Conservation (phyloP, 2,113 vertebrate species). For the Oenanthe oenanthe region DNA sequence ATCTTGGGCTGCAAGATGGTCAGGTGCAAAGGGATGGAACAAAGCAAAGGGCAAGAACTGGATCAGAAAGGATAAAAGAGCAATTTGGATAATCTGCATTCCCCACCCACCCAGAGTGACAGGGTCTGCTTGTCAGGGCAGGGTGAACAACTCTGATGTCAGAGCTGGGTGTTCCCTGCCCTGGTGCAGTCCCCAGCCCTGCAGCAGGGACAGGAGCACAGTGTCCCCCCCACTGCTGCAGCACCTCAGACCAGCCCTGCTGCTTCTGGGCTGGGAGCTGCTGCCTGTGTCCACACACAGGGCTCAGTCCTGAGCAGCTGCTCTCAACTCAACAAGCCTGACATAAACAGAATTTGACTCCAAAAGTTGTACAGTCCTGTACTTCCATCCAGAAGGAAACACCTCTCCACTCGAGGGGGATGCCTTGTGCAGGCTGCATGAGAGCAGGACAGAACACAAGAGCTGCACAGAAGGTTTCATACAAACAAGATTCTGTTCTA, state of each 20-base stretch:
- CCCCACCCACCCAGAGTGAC: not conserved
- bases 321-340: not conserved
- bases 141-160: not conserved
- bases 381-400: not conserved
- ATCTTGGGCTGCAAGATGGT: not conserved
- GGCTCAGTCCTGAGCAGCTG: not conserved
- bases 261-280: not conserved
- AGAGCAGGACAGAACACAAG: not conserved
- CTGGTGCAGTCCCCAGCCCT: not conserved
- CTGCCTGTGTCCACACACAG: not conserved
- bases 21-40: not conserved
- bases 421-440: accelerated
- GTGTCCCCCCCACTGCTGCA: not conserved
- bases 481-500: not conserved
- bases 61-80: not conserved
- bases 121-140: not conserved
- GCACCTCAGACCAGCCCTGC: not conserved
- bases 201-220: not conserved
- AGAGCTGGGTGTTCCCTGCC: accelerated
- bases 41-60: not conserved
- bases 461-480: not conserved
- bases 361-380: not conserved
- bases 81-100: not conserved
- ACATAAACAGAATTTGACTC: not conserved
- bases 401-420: not conserved